phyloP scores from a whole-genome alignment of 92 coral and sea anemone genomes.

The Epizoanthus ramosus region DNA sequence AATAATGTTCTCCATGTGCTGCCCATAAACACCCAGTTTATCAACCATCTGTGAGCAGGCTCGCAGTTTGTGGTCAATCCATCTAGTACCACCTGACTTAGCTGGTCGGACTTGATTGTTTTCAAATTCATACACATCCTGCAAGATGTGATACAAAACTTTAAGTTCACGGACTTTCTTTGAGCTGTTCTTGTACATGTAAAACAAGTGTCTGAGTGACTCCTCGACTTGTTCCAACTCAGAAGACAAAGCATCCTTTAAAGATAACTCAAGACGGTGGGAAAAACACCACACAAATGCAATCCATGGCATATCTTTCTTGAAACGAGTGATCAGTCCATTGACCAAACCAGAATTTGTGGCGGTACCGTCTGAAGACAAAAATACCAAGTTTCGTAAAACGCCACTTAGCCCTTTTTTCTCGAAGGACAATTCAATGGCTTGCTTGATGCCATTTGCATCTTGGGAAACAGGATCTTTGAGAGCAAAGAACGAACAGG shows the following conservation, averaged over 20 bases:
- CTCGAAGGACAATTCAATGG: neutral
- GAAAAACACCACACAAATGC: constrained; percentile 6
- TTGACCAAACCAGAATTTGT: neutral
- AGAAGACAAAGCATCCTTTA: constrained; percentile 9
- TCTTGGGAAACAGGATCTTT: constrained; percentile 14
- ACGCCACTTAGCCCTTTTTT: neutral
- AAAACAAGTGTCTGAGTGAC: constrained; percentile 12
- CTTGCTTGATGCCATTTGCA: neutral
- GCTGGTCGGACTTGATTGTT: constrained; percentile 6
- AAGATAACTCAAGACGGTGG: constrained; percentile 14
- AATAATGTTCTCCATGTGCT: constrained; percentile 25
- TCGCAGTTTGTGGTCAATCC: constrained; percentile 12
- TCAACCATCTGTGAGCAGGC: constrained; percentile 21
- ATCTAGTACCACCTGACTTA: constrained; percentile 18
- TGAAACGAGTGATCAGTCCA: neutral
- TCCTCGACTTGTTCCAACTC: constrained; percentile 3
- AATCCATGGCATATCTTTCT: neutral
- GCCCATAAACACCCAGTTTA: constrained; percentile 17
- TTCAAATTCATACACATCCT: constrained; percentile 4
- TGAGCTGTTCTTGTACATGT: constrained; percentile 13
- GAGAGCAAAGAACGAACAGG: constrained; percentile 3
- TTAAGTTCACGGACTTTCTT: constrained; percentile 11
- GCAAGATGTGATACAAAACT: neutral
- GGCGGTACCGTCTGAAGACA: too few species aligned
- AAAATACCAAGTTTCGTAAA: too few species aligned